Percentiles rank a stretch among this genome's conserved stretches.
phyloP scores from a whole-genome alignment of 2,113 vertebrate species.

The Phaethon lepturus region DNA sequence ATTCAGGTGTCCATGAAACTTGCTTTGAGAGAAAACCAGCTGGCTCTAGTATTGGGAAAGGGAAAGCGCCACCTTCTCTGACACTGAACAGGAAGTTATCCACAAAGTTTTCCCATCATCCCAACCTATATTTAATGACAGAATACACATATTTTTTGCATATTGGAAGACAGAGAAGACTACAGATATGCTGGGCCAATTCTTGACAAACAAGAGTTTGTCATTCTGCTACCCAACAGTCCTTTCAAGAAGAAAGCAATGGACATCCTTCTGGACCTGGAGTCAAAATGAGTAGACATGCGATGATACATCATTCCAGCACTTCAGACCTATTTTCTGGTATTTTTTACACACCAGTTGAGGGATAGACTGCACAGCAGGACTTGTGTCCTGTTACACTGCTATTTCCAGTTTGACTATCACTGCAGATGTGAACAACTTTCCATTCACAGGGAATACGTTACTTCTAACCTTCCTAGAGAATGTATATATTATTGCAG shows the following conservation, averaged over 20 bases:
- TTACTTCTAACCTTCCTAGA: background rate
- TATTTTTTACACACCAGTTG: background rate
- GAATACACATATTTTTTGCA: background rate
- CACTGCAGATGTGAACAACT: background rate
- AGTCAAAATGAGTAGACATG: background rate
- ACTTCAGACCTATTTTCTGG: background rate
- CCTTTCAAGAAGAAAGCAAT: background rate
- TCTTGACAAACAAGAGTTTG: background rate
- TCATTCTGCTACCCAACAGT: background rate
- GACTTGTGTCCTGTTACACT: background rate
- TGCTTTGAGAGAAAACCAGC: background rate
- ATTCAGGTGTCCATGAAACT: background rate
- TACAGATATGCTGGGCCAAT: background rate
- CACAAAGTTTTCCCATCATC: background rate
- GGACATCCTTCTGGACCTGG: background rate
- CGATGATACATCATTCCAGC: too few relatives aligned
- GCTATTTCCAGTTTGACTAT: background rate
- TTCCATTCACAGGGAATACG: background rate
- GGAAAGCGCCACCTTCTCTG: background rate
- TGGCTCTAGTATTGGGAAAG: background rate
- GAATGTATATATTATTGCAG: background rate
- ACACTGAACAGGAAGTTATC: background rate
- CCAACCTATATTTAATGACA: background rate
- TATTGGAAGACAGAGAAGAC: background rate
- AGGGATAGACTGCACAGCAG: background rate